A percentile compares a stretch with the other conserved stretches of the same genome.
Conservation (phyloP, 2,113 vertebrate genomes). For the Cebus imitator region DNA sequence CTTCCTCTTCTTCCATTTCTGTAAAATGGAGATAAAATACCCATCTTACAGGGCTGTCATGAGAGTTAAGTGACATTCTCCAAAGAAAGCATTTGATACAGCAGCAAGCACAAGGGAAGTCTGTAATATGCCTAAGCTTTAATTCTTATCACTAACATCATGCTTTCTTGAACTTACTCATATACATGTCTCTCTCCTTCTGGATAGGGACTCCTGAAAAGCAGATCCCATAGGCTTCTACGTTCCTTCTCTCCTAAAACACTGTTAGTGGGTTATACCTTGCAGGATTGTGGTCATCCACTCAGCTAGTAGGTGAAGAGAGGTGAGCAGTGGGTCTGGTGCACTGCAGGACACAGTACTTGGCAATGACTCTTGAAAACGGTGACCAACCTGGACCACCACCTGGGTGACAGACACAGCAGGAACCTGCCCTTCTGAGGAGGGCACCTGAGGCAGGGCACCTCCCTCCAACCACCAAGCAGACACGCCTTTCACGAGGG, state of each 20-base stretch:
- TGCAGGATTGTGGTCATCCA: not conserved
- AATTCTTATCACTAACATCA: not conserved
- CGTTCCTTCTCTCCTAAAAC: not conserved
- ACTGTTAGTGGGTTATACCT: not conserved
- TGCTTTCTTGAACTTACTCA: not conserved
- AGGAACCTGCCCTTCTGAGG: not conserved
- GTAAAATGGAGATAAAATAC: conserved; percentile 18
- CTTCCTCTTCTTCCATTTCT: not conserved
- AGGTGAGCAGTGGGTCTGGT: not conserved
- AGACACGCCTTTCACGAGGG: not conserved
- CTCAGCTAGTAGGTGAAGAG: not conserved
- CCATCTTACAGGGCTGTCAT: not conserved
- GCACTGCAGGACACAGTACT: not conserved
- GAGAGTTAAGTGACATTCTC: not conserved
- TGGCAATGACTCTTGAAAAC: not conserved
- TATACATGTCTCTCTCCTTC: not conserved
- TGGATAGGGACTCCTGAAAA: not conserved
- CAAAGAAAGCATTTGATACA: not conserved
- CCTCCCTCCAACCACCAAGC: not conserved
- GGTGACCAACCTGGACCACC: not conserved
- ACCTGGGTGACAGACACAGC: not conserved
- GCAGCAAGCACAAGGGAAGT: not conserved
- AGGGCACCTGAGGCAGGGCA: not conserved
- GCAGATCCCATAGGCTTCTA: not conserved
- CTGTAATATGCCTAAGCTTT: not conserved